Evolutionary conservation across 92 coral and sea anemone genomes (phyloP).

Genomic region (Plumapathes pennacea): DNA sequence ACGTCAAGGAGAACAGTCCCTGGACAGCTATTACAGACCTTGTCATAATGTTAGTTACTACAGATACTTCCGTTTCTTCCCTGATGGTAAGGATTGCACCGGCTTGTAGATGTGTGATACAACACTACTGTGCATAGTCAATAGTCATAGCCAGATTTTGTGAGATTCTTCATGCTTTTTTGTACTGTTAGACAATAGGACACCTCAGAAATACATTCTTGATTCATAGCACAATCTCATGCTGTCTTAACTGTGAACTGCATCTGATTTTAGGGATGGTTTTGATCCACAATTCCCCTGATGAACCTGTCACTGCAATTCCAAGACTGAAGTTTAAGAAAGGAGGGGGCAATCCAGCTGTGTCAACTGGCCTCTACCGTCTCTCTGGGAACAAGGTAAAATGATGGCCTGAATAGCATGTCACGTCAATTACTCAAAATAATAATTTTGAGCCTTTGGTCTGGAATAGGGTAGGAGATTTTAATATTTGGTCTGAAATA

Average conservation of each 20-base stretch:
- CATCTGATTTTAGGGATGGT: conserved; percentile 58
- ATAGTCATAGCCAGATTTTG: too few species aligned
- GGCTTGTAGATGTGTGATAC: too few species aligned
- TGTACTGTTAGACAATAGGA: too few species aligned
- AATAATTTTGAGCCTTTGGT: too few species aligned
- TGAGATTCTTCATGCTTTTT: background rate
- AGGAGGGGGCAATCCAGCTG: conserved; percentile 48
- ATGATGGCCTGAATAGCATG: background rate
- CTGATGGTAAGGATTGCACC: conserved; percentile 68
- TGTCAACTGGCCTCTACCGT: conserved; percentile 72
- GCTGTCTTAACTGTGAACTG: too few species aligned
- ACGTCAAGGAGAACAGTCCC: conserved; percentile 75
- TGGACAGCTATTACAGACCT: conserved; percentile 68
- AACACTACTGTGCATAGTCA: too few species aligned
- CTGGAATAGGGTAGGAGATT: too few species aligned
- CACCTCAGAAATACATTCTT: too few species aligned
- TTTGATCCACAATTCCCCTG: conserved; percentile 72
- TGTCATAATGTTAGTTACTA: conserved; percentile 80
- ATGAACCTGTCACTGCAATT: conserved; percentile 72
- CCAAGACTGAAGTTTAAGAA: conserved; percentile 53
- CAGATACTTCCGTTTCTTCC: conserved; percentile 80
- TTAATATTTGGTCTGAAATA: too few species aligned
- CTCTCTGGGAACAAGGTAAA: conserved; percentile 76
- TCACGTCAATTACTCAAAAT: too few species aligned
- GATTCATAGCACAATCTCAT: too few species aligned